phyloP scores from a whole-genome alignment of 2,888 invertebrate genomes.

The Dilophus febrilis region DNA sequence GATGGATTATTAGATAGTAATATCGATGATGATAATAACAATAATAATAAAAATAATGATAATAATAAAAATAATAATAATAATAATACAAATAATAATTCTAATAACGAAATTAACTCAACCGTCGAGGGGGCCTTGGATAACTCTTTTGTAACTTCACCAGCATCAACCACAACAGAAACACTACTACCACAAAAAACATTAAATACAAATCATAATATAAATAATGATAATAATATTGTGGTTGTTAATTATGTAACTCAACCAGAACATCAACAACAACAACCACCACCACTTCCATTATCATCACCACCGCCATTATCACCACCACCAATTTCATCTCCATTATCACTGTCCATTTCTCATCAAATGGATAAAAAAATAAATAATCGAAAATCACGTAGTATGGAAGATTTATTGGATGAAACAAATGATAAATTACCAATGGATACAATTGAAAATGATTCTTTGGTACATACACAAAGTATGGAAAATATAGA shows the following conservation, averaged over 20 bases:
- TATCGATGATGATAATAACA: slow-evolving; percentile 11
- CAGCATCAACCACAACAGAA: slow-evolving; percentile 14
- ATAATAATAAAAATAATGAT: slow-evolving; percentile 2
- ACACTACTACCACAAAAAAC: too few relatives aligned
- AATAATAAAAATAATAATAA: slow-evolving; percentile 2
- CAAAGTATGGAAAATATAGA: slow-evolving; percentile 26
- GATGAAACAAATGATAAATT: slow-evolving; percentile 24
- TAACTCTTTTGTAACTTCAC: neutral
- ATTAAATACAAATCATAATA: too few relatives aligned
- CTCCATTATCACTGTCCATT: too few relatives aligned
- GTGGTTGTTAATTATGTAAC: slow-evolving; percentile 7
- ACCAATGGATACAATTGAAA: slow-evolving; percentile 16
- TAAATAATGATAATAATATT: too few relatives aligned
- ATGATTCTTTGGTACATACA: slow-evolving; percentile 7
- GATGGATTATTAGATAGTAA: slow-evolving; percentile 40
- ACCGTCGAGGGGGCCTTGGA: too few relatives aligned
- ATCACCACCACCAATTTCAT: slow-evolving; percentile 9
- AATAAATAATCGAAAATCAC: slow-evolving; percentile 34
- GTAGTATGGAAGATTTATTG: slow-evolving; percentile 44
- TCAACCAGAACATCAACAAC: slow-evolving; percentile 7
- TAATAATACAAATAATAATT: slow-evolving; percentile 8
- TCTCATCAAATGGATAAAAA: slow-evolving; percentile 8
- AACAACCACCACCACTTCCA: slow-evolving; percentile 5
- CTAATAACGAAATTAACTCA: too few relatives aligned
- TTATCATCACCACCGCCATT: slow-evolving; percentile 16